Base-by-base conservation (phyloP, 2,888 invertebrate genomes). In the Bellardia pandia region DNA sequence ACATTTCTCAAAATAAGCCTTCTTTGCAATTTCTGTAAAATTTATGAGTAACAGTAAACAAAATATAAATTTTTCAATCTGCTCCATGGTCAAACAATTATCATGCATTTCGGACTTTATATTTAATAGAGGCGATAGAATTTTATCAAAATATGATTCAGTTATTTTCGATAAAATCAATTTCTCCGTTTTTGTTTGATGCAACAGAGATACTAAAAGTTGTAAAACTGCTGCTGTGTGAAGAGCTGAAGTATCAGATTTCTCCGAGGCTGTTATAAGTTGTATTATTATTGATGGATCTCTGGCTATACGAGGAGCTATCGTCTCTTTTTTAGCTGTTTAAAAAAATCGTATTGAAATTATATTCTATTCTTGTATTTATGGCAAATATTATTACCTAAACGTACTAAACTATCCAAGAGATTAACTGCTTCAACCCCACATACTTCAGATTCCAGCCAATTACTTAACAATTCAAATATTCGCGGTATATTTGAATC, bases 141-240 rank as follows among this genome's bases (percentile, higher is more conserved):
- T 91, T 89, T 93, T 93, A 85, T 93, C 93, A 74, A 93, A 93
- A 79, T 92, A 93, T 2, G 93, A 93, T 62, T 93, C 93, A 0
- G 92, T 91, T 13, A 93, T 91, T 76, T 92, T 92, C 4, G 93
- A 91, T 1, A 93, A 90, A 64, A 93, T 91, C 51, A 93, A 72
- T 51, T 92, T 92, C 56, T 93, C 91, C 0, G 93, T 93, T 86
- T 92, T 92, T 0, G 90, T 48, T 71, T 92, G 92, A 80, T 91
- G 90, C 64, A 93, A 86, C 16, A 93, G 88, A 0, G 90, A 89
- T 7, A 92, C 81, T 16, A 92, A 85, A 45, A 93, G 81, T 2
- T 91, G 92, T 0, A 93, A 86, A 4, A 92, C 90, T 13, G 92
- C 91, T 3, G 90, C 91, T 3, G 90, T 91, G 48, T 92, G 92